phyloP scores from a whole-genome alignment of 2,888 invertebrate species.

The Auanema sp. region DNA sequence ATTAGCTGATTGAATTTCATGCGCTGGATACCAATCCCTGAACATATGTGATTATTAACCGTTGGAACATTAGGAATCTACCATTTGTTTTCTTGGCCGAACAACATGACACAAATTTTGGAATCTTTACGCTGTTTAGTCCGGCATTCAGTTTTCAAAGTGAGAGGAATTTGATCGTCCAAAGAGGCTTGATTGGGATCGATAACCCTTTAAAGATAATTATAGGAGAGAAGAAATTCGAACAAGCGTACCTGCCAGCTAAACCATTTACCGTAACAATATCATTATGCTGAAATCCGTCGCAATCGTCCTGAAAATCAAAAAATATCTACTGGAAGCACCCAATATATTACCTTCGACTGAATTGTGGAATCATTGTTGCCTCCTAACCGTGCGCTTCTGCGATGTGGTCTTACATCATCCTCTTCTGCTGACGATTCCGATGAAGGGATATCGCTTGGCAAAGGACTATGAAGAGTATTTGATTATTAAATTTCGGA shows the following conservation, averaged over 20 bases:
- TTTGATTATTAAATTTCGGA: not conserved
- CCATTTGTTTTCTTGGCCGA: conserved; percentile 21
- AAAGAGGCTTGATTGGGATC: conserved; percentile 13
- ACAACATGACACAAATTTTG: conserved; percentile 15
- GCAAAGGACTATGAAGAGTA: conserved; percentile 19
- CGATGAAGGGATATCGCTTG: conserved; percentile 26
- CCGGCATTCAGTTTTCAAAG: conserved; percentile 12
- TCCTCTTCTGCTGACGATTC: conserved; percentile 29
- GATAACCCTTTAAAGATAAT: conserved; percentile 13
- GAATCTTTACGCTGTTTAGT: conserved; percentile 3
- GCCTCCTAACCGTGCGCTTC: conserved; percentile 9
- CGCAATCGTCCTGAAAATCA: not conserved
- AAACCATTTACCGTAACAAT: conserved; percentile 34
- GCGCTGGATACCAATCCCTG: too few relatives aligned
- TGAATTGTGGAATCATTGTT: not conserved
- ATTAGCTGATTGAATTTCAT: too few relatives aligned
- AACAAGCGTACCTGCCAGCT: conserved; percentile 25
- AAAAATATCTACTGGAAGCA: not conserved
- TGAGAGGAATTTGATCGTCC: conserved; percentile 11
- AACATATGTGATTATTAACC: too few relatives aligned
- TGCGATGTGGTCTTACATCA: not conserved
- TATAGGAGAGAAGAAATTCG: not conserved
- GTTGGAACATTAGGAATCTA: not conserved
- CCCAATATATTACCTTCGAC: not conserved
- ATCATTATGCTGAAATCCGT: conserved; percentile 26